Percentiles rank a stretch among this genome's conserved stretches.
phyloP scores from a whole-genome alignment of 1,140 invertebrate species.

The Maniola jurtina region DNA sequence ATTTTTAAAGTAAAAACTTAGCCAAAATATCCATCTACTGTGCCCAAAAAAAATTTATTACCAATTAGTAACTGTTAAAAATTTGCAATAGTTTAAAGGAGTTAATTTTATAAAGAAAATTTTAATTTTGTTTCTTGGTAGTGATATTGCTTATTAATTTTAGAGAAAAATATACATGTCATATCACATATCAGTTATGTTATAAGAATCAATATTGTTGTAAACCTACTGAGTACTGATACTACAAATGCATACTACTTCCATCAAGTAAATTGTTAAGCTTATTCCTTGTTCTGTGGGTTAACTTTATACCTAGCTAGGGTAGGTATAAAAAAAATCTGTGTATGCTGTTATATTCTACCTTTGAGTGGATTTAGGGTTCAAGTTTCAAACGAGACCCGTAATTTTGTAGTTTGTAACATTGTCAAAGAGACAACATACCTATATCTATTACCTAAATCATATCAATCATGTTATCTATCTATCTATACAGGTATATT shows the following conservation, averaged over 20 bases:
- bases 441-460: too few relatives aligned
- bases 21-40: slow-evolving; percentile 17
- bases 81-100: slow-evolving; percentile 16
- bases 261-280: too few relatives aligned
- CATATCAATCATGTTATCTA: slow-evolving; percentile 25
- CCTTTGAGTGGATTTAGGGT: too few relatives aligned
- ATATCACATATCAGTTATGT: slow-evolving; percentile 28
- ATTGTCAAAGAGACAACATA: too few relatives aligned
- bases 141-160: slow-evolving; percentile 1
- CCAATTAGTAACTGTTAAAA: slow-evolving; percentile 10
- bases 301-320: too few relatives aligned
- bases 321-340: too few relatives aligned
- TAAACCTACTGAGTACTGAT: neutral
- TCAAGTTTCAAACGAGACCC: too few relatives aligned
- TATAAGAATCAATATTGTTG: slow-evolving; percentile 2
- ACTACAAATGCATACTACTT: too few relatives aligned
- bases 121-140: slow-evolving; percentile 6
- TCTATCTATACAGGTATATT: neutral
- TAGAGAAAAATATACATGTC: slow-evolving; percentile 24
- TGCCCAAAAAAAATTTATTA: slow-evolving; percentile 13
- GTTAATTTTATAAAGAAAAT: slow-evolving; percentile 10
- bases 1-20: slow-evolving; percentile 24
- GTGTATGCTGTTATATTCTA: too few relatives aligned
- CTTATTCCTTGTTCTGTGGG: too few relatives aligned
- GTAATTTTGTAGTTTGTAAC: neutral